phyloP scores from a whole-genome alignment of 2,888 invertebrate genomes.

The Neocrepidodera transversa region DNA sequence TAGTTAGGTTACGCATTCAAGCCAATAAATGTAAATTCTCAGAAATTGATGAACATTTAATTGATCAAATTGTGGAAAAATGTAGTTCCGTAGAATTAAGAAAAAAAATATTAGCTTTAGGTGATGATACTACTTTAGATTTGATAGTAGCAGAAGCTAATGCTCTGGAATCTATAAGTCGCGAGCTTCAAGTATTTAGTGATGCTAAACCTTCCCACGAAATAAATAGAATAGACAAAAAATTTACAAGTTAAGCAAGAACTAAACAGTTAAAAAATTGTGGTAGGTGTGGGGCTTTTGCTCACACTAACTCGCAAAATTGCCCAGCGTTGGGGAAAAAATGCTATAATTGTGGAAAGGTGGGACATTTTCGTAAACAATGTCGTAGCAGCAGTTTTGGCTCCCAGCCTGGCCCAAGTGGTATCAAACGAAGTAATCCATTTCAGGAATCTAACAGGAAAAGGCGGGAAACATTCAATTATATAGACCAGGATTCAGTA shows the following conservation, averaged over 20 bases:
- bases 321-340: no score
- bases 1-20: slow-evolving; percentile 39
- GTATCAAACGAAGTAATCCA: no score
- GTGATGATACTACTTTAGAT: slow-evolving; percentile 34
- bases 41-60: slow-evolving; percentile 3
- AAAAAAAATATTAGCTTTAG: slow-evolving; percentile 37
- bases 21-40: slow-evolving; percentile 22
- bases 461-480: no score
- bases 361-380: not conserved
- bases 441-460: no score
- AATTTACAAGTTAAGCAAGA: not conserved
- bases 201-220: slow-evolving; percentile 6
- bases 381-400: no score
- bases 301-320: no score
- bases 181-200: slow-evolving; percentile 29
- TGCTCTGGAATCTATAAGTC: slow-evolving; percentile 34
- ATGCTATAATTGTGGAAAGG: not conserved
- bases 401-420: not conserved
- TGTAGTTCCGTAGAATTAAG: slow-evolving; percentile 36
- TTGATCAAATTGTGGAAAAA: not conserved
- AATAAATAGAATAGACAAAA: not conserved
- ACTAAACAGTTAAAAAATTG: no score
- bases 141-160: slow-evolving; percentile 36
- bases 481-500: no score
- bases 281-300: no score